These are phyloP conservation scores for Netelia fuscicornis DNA, from an alignment of 2,888 invertebrate species.

Conservation along the genomic window DNA sequence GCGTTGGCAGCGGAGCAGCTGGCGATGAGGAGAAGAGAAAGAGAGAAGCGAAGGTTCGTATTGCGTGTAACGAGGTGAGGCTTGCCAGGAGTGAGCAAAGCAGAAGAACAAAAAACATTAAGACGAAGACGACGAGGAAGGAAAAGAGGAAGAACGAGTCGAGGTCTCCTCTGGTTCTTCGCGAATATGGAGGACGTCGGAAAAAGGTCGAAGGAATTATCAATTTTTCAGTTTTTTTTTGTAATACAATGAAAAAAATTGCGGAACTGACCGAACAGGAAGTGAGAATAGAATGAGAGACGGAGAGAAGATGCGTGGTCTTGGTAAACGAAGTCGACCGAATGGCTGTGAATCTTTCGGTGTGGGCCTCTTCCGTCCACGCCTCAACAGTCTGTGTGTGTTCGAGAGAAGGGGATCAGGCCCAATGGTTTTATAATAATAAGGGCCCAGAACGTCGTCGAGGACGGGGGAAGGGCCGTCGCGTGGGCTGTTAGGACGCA, in stretches of 20 bases:
- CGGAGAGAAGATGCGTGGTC: conserved; percentile 56
- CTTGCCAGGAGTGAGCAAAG: conserved; percentile 9
- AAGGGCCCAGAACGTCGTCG: conserved; percentile 73
- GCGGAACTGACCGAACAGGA: background rate
- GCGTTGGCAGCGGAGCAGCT: conserved; percentile 8
- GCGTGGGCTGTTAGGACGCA: conserved; percentile 78
- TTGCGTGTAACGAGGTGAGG: conserved; percentile 51
- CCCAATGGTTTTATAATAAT: conserved; percentile 79
- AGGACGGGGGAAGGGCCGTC: conserved; percentile 70
- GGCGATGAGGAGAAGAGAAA: conserved; percentile 6
- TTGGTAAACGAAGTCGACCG: conserved; percentile 73
- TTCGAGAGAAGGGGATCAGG: conserved; percentile 72
- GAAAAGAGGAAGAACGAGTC: conserved; percentile 24
- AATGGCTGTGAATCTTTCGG: conserved; percentile 73
- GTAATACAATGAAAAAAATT: background rate
- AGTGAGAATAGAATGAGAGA: conserved; percentile 42
- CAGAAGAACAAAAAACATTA: conserved; percentile 1
- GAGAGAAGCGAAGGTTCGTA: background rate
- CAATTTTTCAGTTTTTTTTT: conserved; percentile 13
- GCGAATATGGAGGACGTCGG: background rate
- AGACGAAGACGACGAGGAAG: conserved; percentile 27
- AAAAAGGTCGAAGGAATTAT: conserved; percentile 28
- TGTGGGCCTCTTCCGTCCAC: conserved; percentile 33
- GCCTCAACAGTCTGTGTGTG: background rate
- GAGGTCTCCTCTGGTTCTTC: conserved; percentile 20